A percentile compares a stretch with the other conserved stretches of the same genome.
These are phyloP conservation scores for Keiferia lycopersicella DNA, from an alignment of 2,888 invertebrate genomes.

Conservation along the genomic window DNA sequence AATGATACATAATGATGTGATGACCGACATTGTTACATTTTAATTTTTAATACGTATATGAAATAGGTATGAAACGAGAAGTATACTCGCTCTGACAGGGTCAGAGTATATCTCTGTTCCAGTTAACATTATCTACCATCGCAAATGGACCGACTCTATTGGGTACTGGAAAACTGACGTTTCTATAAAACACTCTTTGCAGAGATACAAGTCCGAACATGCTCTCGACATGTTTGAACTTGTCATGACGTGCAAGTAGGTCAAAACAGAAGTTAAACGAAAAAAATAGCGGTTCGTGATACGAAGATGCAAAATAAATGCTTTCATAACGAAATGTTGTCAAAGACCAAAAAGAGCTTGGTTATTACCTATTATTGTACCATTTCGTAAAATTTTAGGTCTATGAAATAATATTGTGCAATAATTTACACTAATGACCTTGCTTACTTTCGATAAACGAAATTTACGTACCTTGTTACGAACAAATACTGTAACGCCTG, in stretches of 20 bases:
- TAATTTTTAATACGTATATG: too few species aligned
- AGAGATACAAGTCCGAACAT: background rate
- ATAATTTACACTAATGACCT: conserved; percentile 24
- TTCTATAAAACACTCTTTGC: background rate
- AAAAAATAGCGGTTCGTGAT: background rate
- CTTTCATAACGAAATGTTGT: background rate
- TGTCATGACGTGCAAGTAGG: conserved; percentile 13
- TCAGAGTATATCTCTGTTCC: too few species aligned
- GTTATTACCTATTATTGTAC: background rate
- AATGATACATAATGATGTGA: too few species aligned
- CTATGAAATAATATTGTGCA: conserved; percentile 31
- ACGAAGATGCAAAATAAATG: background rate
- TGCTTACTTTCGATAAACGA: background rate
- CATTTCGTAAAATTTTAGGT: background rate
- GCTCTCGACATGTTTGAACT: conserved; percentile 16
- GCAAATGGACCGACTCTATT: too few species aligned
- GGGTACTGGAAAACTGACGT: too few species aligned
- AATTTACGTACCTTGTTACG: conserved; percentile 53
- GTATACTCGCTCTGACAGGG: too few species aligned
- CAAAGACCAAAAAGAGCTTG: too few species aligned
- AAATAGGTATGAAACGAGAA: too few species aligned
- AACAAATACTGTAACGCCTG: conserved; percentile 55
- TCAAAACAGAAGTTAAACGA: background rate
- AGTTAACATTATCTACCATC: too few species aligned
- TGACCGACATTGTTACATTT: too few species aligned